Base-by-base conservation (phyloP, 1,140 invertebrate genomes). In the Drosophila chauvacae region DNA sequence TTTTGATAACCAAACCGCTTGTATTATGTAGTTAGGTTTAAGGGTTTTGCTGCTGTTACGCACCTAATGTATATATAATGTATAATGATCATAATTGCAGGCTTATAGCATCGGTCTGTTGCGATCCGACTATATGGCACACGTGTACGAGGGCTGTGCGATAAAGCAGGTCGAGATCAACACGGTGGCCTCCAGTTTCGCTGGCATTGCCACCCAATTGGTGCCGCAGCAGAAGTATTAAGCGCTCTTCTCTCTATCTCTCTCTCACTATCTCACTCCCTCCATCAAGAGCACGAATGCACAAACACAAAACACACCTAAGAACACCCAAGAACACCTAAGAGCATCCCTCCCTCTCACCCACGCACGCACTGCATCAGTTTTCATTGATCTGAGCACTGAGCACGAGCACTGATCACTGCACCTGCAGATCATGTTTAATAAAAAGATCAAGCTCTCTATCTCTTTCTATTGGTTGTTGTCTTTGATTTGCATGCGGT, bases 141-240 rank as follows among this genome's bases (percentile, higher is more conserved):
- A 96, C 86, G 88, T 91, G 61, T 92, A 92, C 60, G 93, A 94
- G 73, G 88, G 86, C 72, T 94, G 94, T 93, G 91, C 92, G 81
- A 95, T 96, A 88, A 95, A 96, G 93, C 95, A 96, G 94, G 95
- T 96, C 93, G 95, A 96, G 93, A 95, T 96, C 93, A 96, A 96
- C 93, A 96, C 95, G 77, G 94, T 96, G 76, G 95, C 96, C 45
- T 94, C 95, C 77, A 96, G 95, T 93, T 96, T 96, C 91, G 95
- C 94, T 90, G 95, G 94, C 80, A 94, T 95, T 80, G 93, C 94
- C 65, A 94, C 94, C 80, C 84, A 94, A 51, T 93, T 95, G 72
- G 93, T 94, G 77, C 86, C 93, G 78, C 95, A 95, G 92, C 95
- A 95, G 94, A 96, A 95, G 96, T 96, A 95, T 81, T 91, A 82